Base-by-base conservation (phyloP, 2,797 vertebrate genomes). In the Galaxias olidus region DNA sequence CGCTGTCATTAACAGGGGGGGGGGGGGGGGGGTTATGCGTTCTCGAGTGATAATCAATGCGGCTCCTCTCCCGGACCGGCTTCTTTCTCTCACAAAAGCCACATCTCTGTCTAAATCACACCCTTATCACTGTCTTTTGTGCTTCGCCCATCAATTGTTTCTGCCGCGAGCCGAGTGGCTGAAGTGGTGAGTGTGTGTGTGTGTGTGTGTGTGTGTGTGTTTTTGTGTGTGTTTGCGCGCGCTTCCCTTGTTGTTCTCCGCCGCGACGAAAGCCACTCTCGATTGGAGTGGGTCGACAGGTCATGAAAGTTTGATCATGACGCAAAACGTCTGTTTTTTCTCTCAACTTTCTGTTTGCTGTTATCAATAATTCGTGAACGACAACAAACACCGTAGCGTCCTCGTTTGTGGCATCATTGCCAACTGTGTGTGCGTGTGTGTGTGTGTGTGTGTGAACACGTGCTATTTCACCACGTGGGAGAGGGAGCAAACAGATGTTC, bases 331-430 rank as follows among this genome's bases (percentile, higher is more conserved):
- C 71, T 82, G 84, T 85, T 87, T 85, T n/a, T 80, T 61, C 73
- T 79, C 81, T 80, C 80, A 43, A 87, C 82, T 85, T 78, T 87
- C 79, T 85, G 78, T 87, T 88, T 87, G 83, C 75, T 70, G 73
- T 76, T 71, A 88, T 88, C 70, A 87, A 89, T 89, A 77, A 86
- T 89, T 86, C 82, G 85, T 81, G 77, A 77, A 81, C 79, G 83
- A 81, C 81, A 85, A 86, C 82, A 85, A 84, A 76, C 66, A 6
- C 30, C 30, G 30, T 6, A 44, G 65, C 65, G 15, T 61, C 63
- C 63, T 78, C 75, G 72, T n/a, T n/a, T n/a, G n/a, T n/a, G n/a
- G n/a, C n/a, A n/a, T n/a, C n/a, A 76, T 78, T 59, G 65, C 61
- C 51, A 0, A 47, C 19, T 68, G 57, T 51, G 62, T 61, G 14